Conservation (phyloP, 2,888 invertebrate species). For the Coleophora deauratella region DNA sequence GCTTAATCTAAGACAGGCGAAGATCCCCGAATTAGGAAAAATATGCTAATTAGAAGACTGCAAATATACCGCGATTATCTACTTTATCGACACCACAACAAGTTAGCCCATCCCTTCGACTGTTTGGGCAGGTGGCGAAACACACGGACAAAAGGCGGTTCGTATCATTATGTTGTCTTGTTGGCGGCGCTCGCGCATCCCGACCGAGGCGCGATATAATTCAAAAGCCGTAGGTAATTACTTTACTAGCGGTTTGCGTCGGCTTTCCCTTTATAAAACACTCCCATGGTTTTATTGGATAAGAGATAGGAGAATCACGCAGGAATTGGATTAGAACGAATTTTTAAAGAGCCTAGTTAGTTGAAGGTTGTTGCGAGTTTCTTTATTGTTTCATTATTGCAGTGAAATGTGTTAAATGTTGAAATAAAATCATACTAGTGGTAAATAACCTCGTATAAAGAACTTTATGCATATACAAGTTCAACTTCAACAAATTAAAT, state of each 20-base stretch:
- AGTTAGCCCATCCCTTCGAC: conserved; percentile 28
- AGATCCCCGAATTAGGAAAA: too few species aligned
- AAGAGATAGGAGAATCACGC: conserved; percentile 8
- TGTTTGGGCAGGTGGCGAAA: conserved; percentile 74
- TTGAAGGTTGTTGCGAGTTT: too few species aligned
- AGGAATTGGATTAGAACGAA: neutral
- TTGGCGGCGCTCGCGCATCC: conserved; percentile 64
- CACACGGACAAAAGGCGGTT: conserved; percentile 62
- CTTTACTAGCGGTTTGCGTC: conserved; percentile 41
- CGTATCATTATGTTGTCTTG: conserved; percentile 72
- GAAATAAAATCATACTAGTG: too few species aligned
- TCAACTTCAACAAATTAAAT: too few species aligned
- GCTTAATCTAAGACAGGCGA: too few species aligned
- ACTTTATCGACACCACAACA: neutral
- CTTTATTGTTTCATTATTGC: too few species aligned
- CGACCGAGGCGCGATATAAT: conserved; percentile 45
- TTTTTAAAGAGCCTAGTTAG: too few species aligned
- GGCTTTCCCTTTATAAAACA: conserved; percentile 27
- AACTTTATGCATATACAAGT: too few species aligned
- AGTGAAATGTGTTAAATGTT: too few species aligned
- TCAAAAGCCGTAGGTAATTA: conserved; percentile 56
- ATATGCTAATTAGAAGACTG: too few species aligned
- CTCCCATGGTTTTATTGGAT: conserved; percentile 29
- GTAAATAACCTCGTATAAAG: too few species aligned
- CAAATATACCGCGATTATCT: too few species aligned